Base-by-base conservation (phyloP, 2,888 invertebrate genomes). In the Ormyrus labotus region DNA sequence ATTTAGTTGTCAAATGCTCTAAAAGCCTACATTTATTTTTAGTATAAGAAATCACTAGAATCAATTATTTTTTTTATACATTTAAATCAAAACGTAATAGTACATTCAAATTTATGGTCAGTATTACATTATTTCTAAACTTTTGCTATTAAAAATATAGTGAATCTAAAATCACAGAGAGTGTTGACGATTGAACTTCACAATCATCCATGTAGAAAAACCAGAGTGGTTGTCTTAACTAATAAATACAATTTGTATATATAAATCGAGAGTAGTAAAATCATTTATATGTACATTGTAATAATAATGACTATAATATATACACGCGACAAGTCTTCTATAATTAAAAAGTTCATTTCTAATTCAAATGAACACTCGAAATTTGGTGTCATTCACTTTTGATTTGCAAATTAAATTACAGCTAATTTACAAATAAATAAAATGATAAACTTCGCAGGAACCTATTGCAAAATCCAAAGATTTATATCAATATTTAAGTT, bases 81-180 rank as follows among this genome's bases (percentile, higher is more conserved):
- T 34, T 73, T 64, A 19, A 19, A 55, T 13, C 53, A 19, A 45
- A 55, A 34, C 63, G 9, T 9, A 63, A 45, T n/a, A 57, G 57
- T 65, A 50, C 19, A 19, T 19, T 63, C 45, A 13, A 45, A 45
- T 53, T 60, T 47, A 47, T 63, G 2, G 9, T 45, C 19, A 6
- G 10, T 45, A 51, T 61, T 71, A 11, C 10, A 34, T 9, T 60
- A 65, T 13, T 74, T 58, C 58, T 65, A 9, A 68, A 64, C 7
- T 57, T 75, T 70, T 10, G 53, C 55, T 80, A 70, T 80, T 71
- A 57, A 70, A 73, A 78, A 6, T 61, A 60, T 73, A 73, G 75
- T 74, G 75, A 75, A 75, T 70, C 75, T 76, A 76, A 72, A 77
- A 80, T 76, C 80, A 76, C 80, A 81, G 81, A 69, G 69, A 68